Evolutionary conservation across 2,113 vertebrate species (phyloP).

Genomic region (Neofelis nebulosa): DNA sequence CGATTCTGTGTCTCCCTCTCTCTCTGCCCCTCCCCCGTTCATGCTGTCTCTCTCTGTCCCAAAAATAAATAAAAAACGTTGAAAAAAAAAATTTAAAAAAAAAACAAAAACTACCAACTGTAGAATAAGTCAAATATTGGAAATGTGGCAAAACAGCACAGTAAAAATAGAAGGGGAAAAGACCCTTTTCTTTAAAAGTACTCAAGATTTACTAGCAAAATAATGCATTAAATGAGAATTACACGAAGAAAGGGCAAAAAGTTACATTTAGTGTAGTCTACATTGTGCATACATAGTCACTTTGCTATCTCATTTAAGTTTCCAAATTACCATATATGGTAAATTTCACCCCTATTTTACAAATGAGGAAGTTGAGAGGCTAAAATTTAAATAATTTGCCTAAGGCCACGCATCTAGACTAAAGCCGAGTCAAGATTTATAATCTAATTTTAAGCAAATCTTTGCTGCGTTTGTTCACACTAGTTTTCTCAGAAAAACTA

Average conservation of each 20-base stretch:
- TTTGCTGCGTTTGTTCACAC: background rate
- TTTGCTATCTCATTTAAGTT: background rate
- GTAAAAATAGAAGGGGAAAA: background rate
- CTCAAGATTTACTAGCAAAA: background rate
- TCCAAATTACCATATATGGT: background rate
- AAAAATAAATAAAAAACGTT: too few relatives aligned
- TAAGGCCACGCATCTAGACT: background rate
- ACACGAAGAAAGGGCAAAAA: background rate
- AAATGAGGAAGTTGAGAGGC: background rate
- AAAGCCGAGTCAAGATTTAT: background rate
- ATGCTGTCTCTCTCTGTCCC: too few relatives aligned
- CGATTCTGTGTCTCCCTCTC: too few relatives aligned
- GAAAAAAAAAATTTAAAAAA: too few relatives aligned
- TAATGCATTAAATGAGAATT: background rate
- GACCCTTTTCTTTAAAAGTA: background rate
- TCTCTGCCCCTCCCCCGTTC: too few relatives aligned
- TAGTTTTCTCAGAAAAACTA: background rate
- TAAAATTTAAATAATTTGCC: constrained; percentile 4
- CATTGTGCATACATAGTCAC: background rate
- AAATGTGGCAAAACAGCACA: background rate
- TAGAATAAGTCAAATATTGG: background rate
- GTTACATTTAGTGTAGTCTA: background rate
- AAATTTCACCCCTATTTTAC: background rate
- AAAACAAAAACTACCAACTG: background rate
- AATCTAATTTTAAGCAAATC: background rate